Evolutionary conservation across 2,113 vertebrate genomes (phyloP).

Genomic region (Pluvialis apricaria): DNA sequence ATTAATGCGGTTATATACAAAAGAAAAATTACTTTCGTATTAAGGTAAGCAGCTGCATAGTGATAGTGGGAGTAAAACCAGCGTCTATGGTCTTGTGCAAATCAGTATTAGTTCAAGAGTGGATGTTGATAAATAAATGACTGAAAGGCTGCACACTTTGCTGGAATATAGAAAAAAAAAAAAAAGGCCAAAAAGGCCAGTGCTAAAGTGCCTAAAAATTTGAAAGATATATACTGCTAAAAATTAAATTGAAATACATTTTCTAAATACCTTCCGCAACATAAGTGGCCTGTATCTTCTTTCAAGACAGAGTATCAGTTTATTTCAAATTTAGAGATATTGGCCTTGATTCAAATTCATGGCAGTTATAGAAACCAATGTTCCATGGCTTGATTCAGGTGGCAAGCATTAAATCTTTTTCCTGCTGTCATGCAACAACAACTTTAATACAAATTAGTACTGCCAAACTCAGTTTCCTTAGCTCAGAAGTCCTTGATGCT

Average conservation of each 20-base stretch:
- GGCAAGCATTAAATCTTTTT: slow-evolving; percentile 88
- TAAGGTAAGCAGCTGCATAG: slow-evolving; percentile 48
- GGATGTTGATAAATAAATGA: slow-evolving; percentile 59
- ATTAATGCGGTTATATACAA: slow-evolving; percentile 64
- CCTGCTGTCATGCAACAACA: slow-evolving; percentile 87
- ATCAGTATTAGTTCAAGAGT: slow-evolving; percentile 49
- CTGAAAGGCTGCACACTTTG: slow-evolving; percentile 28
- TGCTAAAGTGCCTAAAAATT: slow-evolving; percentile 38
- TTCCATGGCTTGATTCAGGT: slow-evolving; percentile 84
- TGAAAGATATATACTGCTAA: slow-evolving; percentile 64
- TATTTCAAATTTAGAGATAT: slow-evolving; percentile 87
- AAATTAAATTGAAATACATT: slow-evolving; percentile 79
- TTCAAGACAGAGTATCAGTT: slow-evolving; percentile 81
- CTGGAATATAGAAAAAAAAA: not conserved
- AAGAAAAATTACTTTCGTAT: slow-evolving; percentile 68
- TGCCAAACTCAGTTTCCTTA: slow-evolving; percentile 81
- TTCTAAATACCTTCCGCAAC: slow-evolving; percentile 75
- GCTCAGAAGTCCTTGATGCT: slow-evolving; percentile 80
- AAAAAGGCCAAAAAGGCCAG: slow-evolving; percentile 14
- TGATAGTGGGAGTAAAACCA: slow-evolving; percentile 49
- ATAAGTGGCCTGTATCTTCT: slow-evolving; percentile 77
- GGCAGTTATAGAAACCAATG: slow-evolving; percentile 84
- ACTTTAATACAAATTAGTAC: slow-evolving; percentile 86
- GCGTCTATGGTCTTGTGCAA: slow-evolving; percentile 38
- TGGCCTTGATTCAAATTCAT: slow-evolving; percentile 85